Evolutionary conservation across 2,888 invertebrate genomes (phyloP).

Genomic region (Esperia sulphurella): DNA sequence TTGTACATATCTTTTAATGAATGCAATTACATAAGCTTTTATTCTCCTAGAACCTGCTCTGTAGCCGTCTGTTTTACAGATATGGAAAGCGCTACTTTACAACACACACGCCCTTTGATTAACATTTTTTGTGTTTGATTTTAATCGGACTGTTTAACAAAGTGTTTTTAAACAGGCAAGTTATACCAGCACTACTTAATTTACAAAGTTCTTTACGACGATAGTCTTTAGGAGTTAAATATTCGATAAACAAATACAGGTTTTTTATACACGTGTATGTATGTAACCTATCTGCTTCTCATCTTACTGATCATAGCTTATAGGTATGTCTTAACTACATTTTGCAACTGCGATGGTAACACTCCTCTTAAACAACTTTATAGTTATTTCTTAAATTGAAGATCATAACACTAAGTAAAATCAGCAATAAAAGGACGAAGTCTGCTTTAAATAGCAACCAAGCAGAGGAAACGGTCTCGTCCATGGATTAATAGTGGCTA

Average conservation of each 20-base stretch:
- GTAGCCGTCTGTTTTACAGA: conserved; percentile 40
- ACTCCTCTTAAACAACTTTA: no score
- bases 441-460: conserved; percentile 27
- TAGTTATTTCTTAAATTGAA: conserved; percentile 12
- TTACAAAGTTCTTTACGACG: no score
- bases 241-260: no score
- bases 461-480: conserved; percentile 37
- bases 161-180: conserved; percentile 27
- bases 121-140: conserved; percentile 60
- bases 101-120: conserved; percentile 51
- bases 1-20: no score
- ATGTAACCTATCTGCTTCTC: no score
- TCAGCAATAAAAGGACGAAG: conserved; percentile 26
- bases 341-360: no score
- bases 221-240: no score
- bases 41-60: background rate
- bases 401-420: conserved; percentile 24
- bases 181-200: no score
- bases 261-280: no score
- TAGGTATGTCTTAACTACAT: no score
- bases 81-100: conserved; percentile 57
- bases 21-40: no score
- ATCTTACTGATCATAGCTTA: no score
- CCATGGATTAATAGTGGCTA: conserved; percentile 56
- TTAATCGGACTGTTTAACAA: conserved; percentile 44